Evolutionary conservation across 2,888 invertebrate genomes (phyloP), one percentile per base, ranked within the genome.

Genomic region (Caenorhabditis angaria): DNA sequence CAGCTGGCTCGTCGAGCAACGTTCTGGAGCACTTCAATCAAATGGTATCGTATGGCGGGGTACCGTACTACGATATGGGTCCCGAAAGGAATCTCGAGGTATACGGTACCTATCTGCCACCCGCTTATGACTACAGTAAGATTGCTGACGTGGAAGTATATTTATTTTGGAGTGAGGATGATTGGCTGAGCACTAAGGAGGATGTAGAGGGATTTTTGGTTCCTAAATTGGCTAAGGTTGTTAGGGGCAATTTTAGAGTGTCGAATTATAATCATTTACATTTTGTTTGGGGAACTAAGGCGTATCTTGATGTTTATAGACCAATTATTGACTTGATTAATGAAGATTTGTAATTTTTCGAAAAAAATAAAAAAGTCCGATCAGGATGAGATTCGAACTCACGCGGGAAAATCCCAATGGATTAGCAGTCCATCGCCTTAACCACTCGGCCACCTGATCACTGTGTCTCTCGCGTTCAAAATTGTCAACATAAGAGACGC

Each of bases 21-120:
- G 88, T 89, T 70, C 78, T 90, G 51, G 78, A 88, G 24, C 90
- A 90, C 71, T 90, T 88, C 85, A 84, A 83, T n/a, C 89, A 89
- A 62, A 82, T 85, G 78, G 69, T 77, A 10, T 59, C 67, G 22
- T 76, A 67, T 41, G 76, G 76, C 6, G 66, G 61, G 35, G 53
- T 60, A 2, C 65, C 71, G 12, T 66, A 76, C 50, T 78, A 57
- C 61, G 81, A 82, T 63, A 67, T 65, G 51, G 79, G 79, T 20
- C 70, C 65, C 28, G 70, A 72, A 35, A 62, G 61, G 60, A 81
- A 81, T 48, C 22, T 74, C 54, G 55, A 73, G 51, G 60, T 60
- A 14, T 80, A 80, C 48, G 76, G 76, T 56, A 70, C 69, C 58
- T 57, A 66, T 24, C 53, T 61, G 25, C 76, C 81, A 14, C 81